A percentile compares a stretch with the other conserved stretches of the same genome.
phyloP scores from a whole-genome alignment of 1,140 invertebrate species.

The Pseudobourletiella spinata region DNA sequence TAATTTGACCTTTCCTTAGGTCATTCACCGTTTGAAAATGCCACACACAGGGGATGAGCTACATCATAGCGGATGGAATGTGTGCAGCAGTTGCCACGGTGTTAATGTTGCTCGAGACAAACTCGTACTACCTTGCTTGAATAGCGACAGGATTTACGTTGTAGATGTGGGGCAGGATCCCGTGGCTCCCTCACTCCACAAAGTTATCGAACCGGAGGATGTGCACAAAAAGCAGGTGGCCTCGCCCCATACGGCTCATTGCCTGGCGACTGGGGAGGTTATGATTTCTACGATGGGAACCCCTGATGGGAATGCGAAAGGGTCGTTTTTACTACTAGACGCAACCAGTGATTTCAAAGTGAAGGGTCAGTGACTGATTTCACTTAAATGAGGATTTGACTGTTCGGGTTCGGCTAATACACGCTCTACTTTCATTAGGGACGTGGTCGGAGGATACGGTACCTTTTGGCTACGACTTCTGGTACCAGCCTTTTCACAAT shows the following conservation, averaged over 20 bases:
- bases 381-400: neutral
- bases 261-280: slow-evolving; percentile 78
- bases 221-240: slow-evolving; percentile 64
- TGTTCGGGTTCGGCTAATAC: too few species aligned
- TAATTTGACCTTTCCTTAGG: slow-evolving; percentile 48
- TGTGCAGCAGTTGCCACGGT: slow-evolving; percentile 75
- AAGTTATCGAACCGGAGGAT: slow-evolving; percentile 54
- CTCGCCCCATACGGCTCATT: slow-evolving; percentile 88
- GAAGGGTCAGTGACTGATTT: slow-evolving; percentile 47
- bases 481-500: slow-evolving; percentile 86
- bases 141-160: slow-evolving; percentile 75
- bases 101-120: slow-evolving; percentile 57
- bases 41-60: slow-evolving; percentile 75
- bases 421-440: too few species aligned
- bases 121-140: slow-evolving; percentile 71
- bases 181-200: slow-evolving; percentile 53
- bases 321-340: slow-evolving; percentile 85
- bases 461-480: slow-evolving; percentile 51
- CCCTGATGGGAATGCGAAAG: slow-evolving; percentile 54
- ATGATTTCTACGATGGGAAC: slow-evolving; percentile 93
- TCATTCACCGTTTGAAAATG: slow-evolving; percentile 74
- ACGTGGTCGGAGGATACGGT: slow-evolving; percentile 44
- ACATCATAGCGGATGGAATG: slow-evolving; percentile 93
- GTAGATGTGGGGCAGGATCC: slow-evolving; percentile 65
- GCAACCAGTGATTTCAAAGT: slow-evolving; percentile 59